Evolutionary conservation across 2,113 vertebrate genomes (phyloP), one percentile per base, ranked within the genome.

Genomic region (Riparia riparia): DNA sequence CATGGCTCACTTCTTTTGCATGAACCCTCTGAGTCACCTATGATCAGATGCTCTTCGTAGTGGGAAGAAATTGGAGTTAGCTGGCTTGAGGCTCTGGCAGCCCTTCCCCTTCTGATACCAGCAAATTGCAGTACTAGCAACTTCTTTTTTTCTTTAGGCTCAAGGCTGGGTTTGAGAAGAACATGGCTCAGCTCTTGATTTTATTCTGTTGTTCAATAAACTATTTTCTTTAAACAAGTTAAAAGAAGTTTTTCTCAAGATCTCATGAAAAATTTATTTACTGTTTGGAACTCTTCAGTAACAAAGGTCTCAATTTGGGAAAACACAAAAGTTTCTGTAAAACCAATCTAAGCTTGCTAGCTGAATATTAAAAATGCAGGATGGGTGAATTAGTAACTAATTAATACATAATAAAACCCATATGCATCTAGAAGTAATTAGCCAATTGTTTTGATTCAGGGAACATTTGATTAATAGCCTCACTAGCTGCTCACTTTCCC

Each of bases 181-280:
- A 60, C 1, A 1, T 54, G 26, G 20, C 42, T 73, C 32, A n/a
- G 24, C 47, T 92, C 82, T 37, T 4, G 2, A 17, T 74, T 91
- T 83, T 45, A 71, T 84, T 89, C 51, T 77, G 63, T 34, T 60
- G 12, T 61, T 91, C 42, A 61, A 76, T 47, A 82, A 94, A 61
- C 28, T 37, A 3, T 69, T 89, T 91, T 68, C 58, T 95, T 87
- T 53, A 69, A 77, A 50, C 37, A 76, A 76, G 22, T 49, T 87
- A 49, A 79, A 72, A 65, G 39, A 66, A 2, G 20, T 26, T 92
- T 94, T 90, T 10, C 14, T n/a, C 47, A 79, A 39, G 49, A 25
- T 25, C n/a, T 86, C n/a, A 84, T 92, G 17, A 86, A 92, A 89
- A 74, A 89, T 74, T 90, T 91, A 89, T 95, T 66, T 73, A 68